Conservation (phyloP, 2,797 vertebrate species). For the Malurus leucopterus region DNA sequence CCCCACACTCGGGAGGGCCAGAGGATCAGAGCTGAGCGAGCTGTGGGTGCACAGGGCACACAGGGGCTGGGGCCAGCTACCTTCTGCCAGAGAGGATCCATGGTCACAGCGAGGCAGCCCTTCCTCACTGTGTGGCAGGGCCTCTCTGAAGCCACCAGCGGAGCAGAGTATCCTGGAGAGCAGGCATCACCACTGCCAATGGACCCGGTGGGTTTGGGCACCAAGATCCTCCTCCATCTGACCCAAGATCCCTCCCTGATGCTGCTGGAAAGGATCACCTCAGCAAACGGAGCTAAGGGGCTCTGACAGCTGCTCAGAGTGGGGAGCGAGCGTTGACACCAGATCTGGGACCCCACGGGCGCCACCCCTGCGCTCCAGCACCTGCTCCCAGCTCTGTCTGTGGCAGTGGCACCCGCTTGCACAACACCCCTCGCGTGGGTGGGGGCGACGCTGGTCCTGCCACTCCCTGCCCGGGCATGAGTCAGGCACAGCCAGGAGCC, state of each 20-base stretch:
- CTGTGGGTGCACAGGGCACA: neutral
- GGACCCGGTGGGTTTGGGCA: neutral
- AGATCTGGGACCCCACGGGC: neutral
- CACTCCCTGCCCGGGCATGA: slow-evolving; percentile 44
- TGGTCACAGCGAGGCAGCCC: neutral
- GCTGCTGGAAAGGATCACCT: neutral
- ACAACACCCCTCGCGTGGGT: slow-evolving; percentile 37
- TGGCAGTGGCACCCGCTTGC: neutral
- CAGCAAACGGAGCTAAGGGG: neutral
- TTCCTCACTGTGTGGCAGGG: accelerated
- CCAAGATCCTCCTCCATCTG: neutral
- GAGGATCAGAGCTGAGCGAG: neutral
- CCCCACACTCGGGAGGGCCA: accelerated
- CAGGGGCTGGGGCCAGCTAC: too few species aligned
- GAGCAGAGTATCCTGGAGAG: neutral
- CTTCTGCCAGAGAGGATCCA: neutral
- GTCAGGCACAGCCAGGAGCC: neutral
- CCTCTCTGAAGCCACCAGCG: neutral
- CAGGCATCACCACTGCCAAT: neutral
- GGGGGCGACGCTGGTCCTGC: neutral
- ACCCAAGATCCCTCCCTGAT: neutral
- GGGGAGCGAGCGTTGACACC: neutral
- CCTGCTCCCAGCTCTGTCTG: neutral
- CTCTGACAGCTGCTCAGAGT: accelerated
- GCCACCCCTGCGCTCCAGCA: neutral